These are phyloP conservation scores for Ochropleura plecta DNA, from an alignment of 2,888 invertebrate genomes.

Conservation along the genomic window DNA sequence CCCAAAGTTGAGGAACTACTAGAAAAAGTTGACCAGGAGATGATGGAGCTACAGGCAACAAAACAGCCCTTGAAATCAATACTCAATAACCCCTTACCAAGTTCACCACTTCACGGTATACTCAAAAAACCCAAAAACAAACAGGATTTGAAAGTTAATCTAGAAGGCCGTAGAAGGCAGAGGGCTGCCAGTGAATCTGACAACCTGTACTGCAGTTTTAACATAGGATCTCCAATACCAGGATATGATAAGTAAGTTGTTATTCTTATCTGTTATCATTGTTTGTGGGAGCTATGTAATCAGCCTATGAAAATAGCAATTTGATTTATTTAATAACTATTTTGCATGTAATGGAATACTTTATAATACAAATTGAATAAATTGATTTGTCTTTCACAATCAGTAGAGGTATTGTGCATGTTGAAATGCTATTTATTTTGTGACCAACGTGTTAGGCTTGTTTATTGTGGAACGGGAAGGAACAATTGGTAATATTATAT, in stretches of 20 bases:
- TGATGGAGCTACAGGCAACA: slow-evolving; percentile 80
- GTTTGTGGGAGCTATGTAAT: slow-evolving; percentile 38
- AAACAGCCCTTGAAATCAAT: slow-evolving; percentile 88
- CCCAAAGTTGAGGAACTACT: slow-evolving; percentile 88
- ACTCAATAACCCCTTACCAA: slow-evolving; percentile 85
- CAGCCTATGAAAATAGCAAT: slow-evolving; percentile 31
- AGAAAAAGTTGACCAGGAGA: slow-evolving; percentile 86
- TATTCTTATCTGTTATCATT: slow-evolving; percentile 35
- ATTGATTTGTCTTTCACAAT: slow-evolving; percentile 44
- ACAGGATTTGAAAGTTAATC: slow-evolving; percentile 75
- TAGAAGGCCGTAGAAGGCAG: slow-evolving; percentile 86
- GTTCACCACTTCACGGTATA: slow-evolving; percentile 83
- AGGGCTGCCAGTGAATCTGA: slow-evolving; percentile 89
- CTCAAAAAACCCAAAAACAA: slow-evolving; percentile 86
- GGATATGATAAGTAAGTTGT: slow-evolving; percentile 83
- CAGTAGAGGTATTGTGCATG: slow-evolving; percentile 45
- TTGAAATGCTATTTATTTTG: slow-evolving; percentile 37
- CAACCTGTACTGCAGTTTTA: slow-evolving; percentile 80
- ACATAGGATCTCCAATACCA: slow-evolving; percentile 77
- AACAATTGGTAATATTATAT: slow-evolving; percentile 12
- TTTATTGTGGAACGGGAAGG: slow-evolving; percentile 5
- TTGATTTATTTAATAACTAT: slow-evolving; percentile 45
- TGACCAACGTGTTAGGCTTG: slow-evolving; percentile 24
- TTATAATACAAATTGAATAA: slow-evolving; percentile 31
- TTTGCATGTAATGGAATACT: slow-evolving; percentile 47